phyloP scores from a whole-genome alignment of 2,888 invertebrate genomes.

The Eudemis profundana region DNA sequence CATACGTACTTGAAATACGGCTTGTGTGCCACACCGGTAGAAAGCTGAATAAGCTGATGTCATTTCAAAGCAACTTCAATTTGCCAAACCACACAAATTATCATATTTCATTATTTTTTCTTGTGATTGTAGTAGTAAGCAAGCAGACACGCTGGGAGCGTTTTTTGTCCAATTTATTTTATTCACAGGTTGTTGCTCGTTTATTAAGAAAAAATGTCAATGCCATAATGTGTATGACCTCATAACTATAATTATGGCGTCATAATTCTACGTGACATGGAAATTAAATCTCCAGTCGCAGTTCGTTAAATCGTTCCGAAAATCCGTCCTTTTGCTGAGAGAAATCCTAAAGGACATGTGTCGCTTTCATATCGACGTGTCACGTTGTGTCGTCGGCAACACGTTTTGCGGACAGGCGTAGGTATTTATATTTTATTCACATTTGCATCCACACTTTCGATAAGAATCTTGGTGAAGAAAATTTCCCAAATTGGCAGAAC shows the following conservation, averaged over 20 bases:
- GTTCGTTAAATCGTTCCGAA: not conserved
- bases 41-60: constrained; percentile 16
- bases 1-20: too few species aligned
- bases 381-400: not conserved
- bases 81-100: not conserved
- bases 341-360: not conserved
- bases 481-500: not conserved
- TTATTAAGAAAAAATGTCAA: constrained; percentile 12
- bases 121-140: too few species aligned
- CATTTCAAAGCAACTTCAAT: not conserved
- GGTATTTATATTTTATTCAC: too few species aligned
- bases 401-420: not conserved
- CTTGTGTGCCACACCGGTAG: too few species aligned
- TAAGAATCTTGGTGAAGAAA: not conserved
- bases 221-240: not conserved
- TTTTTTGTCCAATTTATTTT: constrained; percentile 4
- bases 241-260: not conserved
- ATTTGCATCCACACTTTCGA: not conserved
- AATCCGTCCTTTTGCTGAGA: not conserved
- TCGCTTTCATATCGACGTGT: not conserved
- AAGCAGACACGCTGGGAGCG: not conserved
- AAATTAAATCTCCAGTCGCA: not conserved
- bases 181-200: not conserved
- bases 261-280: not conserved
- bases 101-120: not conserved